Evolutionary conservation across 2,113 vertebrate species (phyloP).

Genomic region (Struthidea cinerea): DNA sequence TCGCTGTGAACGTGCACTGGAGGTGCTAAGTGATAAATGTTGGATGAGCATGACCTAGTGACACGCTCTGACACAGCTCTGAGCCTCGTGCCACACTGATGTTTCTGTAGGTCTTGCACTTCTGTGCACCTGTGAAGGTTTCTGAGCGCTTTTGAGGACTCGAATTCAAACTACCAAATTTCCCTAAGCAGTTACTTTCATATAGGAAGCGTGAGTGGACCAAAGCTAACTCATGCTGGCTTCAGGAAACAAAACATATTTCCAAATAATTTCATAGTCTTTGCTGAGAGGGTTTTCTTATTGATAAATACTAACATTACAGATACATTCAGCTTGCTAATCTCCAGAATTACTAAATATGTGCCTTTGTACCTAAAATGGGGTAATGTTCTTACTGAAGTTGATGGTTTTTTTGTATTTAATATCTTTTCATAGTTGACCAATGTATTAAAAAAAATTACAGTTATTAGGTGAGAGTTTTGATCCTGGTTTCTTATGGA

Average conservation of each 20-base stretch:
- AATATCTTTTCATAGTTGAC: not conserved
- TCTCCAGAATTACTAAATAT: not conserved
- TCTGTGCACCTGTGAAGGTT: not conserved
- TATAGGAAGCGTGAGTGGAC: not conserved
- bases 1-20: not conserved
- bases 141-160: not conserved
- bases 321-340: not conserved
- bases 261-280: not conserved
- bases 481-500: not conserved
- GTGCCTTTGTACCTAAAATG: not conserved
- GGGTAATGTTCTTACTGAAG: not conserved
- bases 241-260: not conserved
- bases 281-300: not conserved
- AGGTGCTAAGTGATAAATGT: not conserved
- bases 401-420: accelerated
- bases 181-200: not conserved
- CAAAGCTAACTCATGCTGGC: not conserved
- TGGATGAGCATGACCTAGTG: not conserved
- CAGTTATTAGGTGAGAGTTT: not conserved
- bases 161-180: not conserved
- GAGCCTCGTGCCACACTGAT: not conserved
- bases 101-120: not conserved
- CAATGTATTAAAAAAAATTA: not conserved
- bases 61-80: not conserved
- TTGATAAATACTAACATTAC: not conserved